Base-by-base conservation (phyloP, 2,888 invertebrate genomes). In the Polia nebulosa region DNA sequence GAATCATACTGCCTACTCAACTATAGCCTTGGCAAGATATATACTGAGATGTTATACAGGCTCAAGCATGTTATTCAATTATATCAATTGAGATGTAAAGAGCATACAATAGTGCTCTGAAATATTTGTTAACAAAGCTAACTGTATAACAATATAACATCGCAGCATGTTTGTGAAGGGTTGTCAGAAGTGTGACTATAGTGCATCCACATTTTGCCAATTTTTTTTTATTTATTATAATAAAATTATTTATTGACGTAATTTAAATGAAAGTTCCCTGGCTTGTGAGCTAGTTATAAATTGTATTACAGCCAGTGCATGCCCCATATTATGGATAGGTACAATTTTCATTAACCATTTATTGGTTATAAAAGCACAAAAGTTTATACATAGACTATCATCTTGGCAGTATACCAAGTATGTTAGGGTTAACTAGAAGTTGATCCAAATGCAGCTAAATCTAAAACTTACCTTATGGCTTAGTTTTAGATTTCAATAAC, bases 331-430 rank as follows among this genome's bases (percentile, higher is more conserved):
- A n/a, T n/a, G n/a, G n/a, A n/a, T n/a, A n/a, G n/a, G n/a, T n/a
- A n/a, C n/a, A n/a, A n/a, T n/a, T n/a, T n/a, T n/a, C n/a, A n/a
- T n/a, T n/a, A n/a, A n/a, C n/a, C n/a, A n/a, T n/a, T n/a, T n/a
- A n/a, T 44, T 49, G 47, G n/a, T 44, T 61, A 20, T 39, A n/a
- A 47, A 32, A 59, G 67, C 27, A 52, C 59, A n/a, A 27, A 45
- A 32, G 2, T 49, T 25, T 41, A 25, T 52, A 11, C 11, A 74
- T 55, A 20, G 17, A n/a, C 29, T 44, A 53, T 32, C 13, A 58
- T 56, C 55, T 64, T 72, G 64, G 78, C 74, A 75, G 5, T 36
- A 36, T 56, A 29, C 56, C 78, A 75, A 72, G 49, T 57, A 32
- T 62, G 73, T 63, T 72, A 73, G 49, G 41, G 66, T 41, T 71